Conservation (phyloP, 2,888 invertebrate genomes). For the Apotomis betuletana region DNA sequence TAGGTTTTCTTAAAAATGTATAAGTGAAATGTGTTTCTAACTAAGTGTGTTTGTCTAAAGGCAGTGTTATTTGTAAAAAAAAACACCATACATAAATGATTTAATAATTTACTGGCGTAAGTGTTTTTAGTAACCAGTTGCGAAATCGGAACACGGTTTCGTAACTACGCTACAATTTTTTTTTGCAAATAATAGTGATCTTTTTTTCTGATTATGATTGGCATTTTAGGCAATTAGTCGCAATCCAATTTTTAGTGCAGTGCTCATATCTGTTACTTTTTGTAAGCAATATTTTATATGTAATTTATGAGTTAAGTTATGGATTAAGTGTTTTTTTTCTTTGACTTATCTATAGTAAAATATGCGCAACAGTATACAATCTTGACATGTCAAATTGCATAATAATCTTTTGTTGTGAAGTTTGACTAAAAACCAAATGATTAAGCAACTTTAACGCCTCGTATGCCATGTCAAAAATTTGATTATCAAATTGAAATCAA, state of each 20-base stretch:
- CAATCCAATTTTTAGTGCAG: conserved; percentile 13
- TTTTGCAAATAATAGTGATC: conserved; percentile 2
- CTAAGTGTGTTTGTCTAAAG: conserved; percentile 4
- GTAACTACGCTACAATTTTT: not conserved
- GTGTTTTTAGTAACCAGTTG: too few species aligned
- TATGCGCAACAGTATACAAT: not conserved
- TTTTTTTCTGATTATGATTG: not conserved
- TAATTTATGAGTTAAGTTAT: conserved; percentile 10
- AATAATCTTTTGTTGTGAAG: too few species aligned
- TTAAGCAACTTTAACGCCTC: too few species aligned
- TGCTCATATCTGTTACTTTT: conserved; percentile 23
- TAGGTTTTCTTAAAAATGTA: conserved; percentile 5
- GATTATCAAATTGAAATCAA: too few species aligned
- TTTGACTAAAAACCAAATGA: too few species aligned
- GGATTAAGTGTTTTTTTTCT: conserved; percentile 4
- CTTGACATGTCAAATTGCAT: too few species aligned
- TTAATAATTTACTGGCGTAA: too few species aligned
- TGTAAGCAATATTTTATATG: conserved; percentile 21
- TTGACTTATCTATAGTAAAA: not conserved
- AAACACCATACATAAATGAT: not conserved
- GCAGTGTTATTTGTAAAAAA: conserved; percentile 17
- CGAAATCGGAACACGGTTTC: not conserved
- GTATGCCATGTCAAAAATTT: too few species aligned
- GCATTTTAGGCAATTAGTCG: conserved; percentile 7
- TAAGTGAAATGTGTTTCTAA: not conserved